Base-by-base conservation (phyloP, 2,888 invertebrate genomes). In the Synergus japonicus region DNA sequence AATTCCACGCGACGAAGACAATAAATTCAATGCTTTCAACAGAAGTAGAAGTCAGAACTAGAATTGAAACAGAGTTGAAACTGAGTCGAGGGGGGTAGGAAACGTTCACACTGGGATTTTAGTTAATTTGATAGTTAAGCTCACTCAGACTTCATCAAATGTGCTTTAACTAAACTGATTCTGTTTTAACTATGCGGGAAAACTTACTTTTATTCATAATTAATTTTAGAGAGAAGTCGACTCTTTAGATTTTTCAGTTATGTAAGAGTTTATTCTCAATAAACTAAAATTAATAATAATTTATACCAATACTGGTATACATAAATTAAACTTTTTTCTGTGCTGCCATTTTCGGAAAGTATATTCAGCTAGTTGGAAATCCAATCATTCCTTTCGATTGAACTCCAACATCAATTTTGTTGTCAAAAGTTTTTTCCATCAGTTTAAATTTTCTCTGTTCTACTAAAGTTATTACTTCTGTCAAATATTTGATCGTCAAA, bases 401-500 rank as follows among this genome's bases (percentile, higher is more conserved):
- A 60, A 60, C 22, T 8, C 5, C 60, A 22, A 1, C 4, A 60
- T 22, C 12, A 63, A 29, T 29, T 29, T 29, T 63, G 12, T 13
- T 63, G 22, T 29, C 63, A 12, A 22, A 29, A 2, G 13, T 29
- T 63, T 7, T 58, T 63, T 63, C 10, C 10, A 29, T 29, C 4
- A 5, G 22, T 63, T 63, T 29, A 29, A 63, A 13, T 63, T 60
- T 63, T 63, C 13, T 0, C 63, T 29, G 7, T 63, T 63, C 29
- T 8, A 60, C 22, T 60, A 60, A 10, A 63, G 63, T 29, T 63
- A 29, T 29, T 29, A 63, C 63, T 13, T 9, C 7, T 18, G 13
- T 63, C 63, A 13, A 63, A 63, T 63, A 63, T 63, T 63, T 63
- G 63, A 63, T 63, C 22, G 13, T 29, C 63, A 29, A 29, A 63